phyloP scores from a whole-genome alignment of 64 coral and sea anemone genomes.

The Actinia equina region DNA sequence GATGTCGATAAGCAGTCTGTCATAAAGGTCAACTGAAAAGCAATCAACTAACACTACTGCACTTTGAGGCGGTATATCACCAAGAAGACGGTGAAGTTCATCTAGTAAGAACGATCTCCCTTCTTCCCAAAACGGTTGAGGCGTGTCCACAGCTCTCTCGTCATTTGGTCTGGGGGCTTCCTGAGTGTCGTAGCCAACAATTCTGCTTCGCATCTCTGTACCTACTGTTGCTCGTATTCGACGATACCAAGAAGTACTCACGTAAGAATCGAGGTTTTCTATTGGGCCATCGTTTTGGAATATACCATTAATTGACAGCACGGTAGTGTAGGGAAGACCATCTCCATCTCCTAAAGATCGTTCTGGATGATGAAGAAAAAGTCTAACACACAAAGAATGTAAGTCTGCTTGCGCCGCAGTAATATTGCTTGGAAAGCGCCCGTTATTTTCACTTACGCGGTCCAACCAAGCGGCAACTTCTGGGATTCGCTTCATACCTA shows the following conservation, averaged over 20 bases:
- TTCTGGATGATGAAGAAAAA: conserved; percentile 4
- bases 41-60: not conserved
- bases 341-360: not conserved
- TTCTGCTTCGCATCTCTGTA: conserved; percentile 13
- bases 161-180: conserved; percentile 20
- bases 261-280: not conserved
- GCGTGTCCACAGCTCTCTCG: not conserved
- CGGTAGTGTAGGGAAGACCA: not conserved
- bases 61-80: not conserved
- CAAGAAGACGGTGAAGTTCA: not conserved
- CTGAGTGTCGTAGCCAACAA: conserved; percentile 31
- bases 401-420: not conserved
- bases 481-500: not conserved
- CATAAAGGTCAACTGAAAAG: too few relatives aligned
- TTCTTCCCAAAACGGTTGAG: conserved; percentile 25
- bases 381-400: conserved; percentile 5
- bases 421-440: not conserved
- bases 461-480: not conserved
- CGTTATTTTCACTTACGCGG: not conserved
- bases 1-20: not conserved
- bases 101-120: not conserved
- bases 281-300: not conserved
- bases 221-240: not conserved
- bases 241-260: conserved; percentile 1
- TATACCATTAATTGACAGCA: not conserved